Evolutionary conservation across 2,113 vertebrate species (phyloP).

Genomic region (Oreotrochilus melanogaster): DNA sequence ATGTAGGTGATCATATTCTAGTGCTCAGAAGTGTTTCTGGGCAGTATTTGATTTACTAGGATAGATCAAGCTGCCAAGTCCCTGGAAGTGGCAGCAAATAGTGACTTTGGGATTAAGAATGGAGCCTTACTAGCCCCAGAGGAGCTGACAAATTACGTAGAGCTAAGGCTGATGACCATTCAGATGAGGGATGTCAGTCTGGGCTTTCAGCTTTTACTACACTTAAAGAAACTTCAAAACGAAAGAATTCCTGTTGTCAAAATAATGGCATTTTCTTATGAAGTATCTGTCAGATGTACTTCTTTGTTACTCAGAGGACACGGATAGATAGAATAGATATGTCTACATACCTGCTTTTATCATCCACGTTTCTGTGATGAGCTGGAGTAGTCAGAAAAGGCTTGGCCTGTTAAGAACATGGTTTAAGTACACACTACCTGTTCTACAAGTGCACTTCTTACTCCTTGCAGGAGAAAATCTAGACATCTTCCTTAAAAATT

Average conservation of each 20-base stretch:
- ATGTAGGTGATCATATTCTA: not conserved
- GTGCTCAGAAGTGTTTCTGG: not conserved
- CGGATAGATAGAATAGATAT: not conserved
- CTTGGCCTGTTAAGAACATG: not conserved
- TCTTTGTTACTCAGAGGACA: not conserved
- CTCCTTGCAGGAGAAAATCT: not conserved
- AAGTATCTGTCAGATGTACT: not conserved
- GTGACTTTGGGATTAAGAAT: slow-evolving; percentile 11
- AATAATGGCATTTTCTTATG: not conserved
- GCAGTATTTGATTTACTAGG: slow-evolving; percentile 23
- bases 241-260: slow-evolving; percentile 1
- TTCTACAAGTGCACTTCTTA: not conserved
- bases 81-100: not conserved
- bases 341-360: not conserved
- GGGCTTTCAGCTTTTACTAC: not conserved
- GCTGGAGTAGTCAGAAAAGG: not conserved
- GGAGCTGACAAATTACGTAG: not conserved
- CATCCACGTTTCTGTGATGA: not conserved
- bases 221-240: slow-evolving; percentile 8
- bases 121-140: not conserved
- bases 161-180: not conserved
- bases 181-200: not conserved
- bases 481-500: not conserved
- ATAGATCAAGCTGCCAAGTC: not conserved
- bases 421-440: not conserved